Conservation (phyloP, 2,888 invertebrate genomes). For the Leucophenga maculata region DNA sequence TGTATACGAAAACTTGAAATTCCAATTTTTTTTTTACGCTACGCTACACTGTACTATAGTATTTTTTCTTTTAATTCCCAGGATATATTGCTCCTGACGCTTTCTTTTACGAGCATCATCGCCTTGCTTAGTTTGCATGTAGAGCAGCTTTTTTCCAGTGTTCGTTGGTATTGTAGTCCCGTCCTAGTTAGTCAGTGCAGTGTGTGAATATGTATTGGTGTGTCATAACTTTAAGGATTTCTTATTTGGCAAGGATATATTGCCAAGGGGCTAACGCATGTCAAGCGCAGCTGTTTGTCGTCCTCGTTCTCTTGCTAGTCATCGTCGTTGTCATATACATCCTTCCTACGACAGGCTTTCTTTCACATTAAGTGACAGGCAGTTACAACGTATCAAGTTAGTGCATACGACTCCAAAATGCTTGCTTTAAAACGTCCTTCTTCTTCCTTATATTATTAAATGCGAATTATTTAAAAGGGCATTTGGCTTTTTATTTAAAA, state of each 20-base stretch:
- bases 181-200: neutral
- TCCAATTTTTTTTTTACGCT: slow-evolving; percentile 5
- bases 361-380: slow-evolving; percentile 9
- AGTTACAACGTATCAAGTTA: no score
- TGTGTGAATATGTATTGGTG: slow-evolving; percentile 41
- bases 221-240: slow-evolving; percentile 66
- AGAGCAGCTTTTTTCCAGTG: neutral
- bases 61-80: neutral
- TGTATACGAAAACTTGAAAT: slow-evolving; percentile 24
- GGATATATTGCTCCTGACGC: slow-evolving; percentile 40
- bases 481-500: neutral
- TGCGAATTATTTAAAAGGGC: neutral
- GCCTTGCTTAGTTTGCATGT: slow-evolving; percentile 11
- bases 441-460: neutral
- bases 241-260: slow-evolving; percentile 63
- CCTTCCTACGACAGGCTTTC: slow-evolving; percentile 2
- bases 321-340: neutral
- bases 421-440: neutral
- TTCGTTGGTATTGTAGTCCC: neutral
- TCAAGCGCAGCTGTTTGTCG: slow-evolving; percentile 66
- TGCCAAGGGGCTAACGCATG: slow-evolving; percentile 63
- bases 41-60: neutral
- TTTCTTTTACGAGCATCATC: neutral
- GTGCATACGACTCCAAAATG: no score
- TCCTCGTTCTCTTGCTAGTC: slow-evolving; percentile 3